Conservation (phyloP, 2,113 vertebrate species). For the Trichechus manatus region DNA sequence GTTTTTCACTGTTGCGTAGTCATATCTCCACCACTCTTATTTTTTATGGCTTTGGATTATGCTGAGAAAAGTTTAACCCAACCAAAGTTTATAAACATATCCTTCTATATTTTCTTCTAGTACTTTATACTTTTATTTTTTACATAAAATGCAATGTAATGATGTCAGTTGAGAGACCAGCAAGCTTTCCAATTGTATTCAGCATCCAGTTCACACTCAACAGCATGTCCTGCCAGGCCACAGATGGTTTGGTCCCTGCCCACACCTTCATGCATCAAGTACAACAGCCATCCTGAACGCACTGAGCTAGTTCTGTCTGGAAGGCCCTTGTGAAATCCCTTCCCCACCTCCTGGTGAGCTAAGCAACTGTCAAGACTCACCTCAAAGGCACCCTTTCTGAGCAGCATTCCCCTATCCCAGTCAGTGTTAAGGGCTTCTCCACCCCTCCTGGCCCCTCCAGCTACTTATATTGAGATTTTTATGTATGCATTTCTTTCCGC, state of each 20-base stretch:
- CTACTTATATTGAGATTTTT: neutral
- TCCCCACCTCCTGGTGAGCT: neutral
- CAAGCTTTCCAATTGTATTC: neutral
- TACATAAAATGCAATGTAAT: neutral
- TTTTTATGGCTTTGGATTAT: slow-evolving; percentile 33
- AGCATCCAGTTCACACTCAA: neutral
- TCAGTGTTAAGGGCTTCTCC: neutral
- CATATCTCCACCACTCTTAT: neutral
- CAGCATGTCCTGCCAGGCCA: neutral
- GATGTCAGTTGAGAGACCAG: neutral
- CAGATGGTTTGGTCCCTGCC: neutral
- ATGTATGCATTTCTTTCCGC: neutral
- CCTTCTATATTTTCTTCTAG: neutral
- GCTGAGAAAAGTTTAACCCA: neutral
- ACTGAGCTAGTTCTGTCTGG: neutral
- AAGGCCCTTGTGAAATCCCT: neutral
- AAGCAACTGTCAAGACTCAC: neutral
- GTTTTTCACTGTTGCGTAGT: neutral
- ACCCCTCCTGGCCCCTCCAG: neutral
- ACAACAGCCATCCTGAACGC: neutral
- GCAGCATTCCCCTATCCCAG: neutral
- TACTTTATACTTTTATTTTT: neutral
- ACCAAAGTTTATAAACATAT: neutral
- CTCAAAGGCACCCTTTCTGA: neutral
- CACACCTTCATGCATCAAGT: neutral